A percentile compares a stretch with the other conserved stretches of the same genome.
These are phyloP conservation scores for Lasioglossum marginatum DNA, from an alignment of 2,888 invertebrate species.

Conservation along the genomic window DNA sequence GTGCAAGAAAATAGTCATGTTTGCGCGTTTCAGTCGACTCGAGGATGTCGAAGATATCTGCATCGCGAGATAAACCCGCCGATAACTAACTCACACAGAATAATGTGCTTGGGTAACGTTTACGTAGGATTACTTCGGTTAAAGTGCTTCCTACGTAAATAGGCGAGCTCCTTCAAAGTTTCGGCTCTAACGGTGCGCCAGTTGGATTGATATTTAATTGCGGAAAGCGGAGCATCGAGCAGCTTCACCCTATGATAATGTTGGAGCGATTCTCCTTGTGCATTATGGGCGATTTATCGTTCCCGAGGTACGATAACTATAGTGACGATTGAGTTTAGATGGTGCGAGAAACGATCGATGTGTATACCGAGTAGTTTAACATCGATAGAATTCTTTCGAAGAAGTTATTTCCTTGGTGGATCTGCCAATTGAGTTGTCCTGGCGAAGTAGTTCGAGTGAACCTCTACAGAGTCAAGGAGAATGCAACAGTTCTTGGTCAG, in stretches of 20 bases:
- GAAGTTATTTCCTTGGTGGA: neutral
- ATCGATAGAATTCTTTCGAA: neutral
- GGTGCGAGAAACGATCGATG: neutral
- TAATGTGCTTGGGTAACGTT: neutral
- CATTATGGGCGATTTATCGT: neutral
- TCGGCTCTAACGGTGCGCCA: neutral
- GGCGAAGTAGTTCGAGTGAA: neutral
- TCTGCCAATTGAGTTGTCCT: neutral
- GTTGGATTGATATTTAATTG: constrained; percentile 8
- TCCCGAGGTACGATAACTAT: neutral
- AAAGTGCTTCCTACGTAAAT: neutral
- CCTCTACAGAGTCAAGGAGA: constrained; percentile 14
- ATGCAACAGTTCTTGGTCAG: constrained; percentile 11
- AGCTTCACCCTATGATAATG: neutral
- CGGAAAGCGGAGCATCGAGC: neutral
- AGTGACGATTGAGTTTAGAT: neutral
- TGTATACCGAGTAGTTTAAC: neutral
- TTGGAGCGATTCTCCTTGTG: neutral
- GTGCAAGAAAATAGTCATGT: neutral
- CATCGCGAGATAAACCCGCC: neutral
- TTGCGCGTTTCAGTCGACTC: neutral
- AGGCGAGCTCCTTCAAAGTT: neutral
- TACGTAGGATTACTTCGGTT: constrained; percentile 13
- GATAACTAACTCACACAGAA: neutral
- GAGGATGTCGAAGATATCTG: neutral